Evolutionary conservation across 2,888 invertebrate species (phyloP), one percentile per base, ranked within the genome.

Genomic region (Agriopis leucophaearia): DNA sequence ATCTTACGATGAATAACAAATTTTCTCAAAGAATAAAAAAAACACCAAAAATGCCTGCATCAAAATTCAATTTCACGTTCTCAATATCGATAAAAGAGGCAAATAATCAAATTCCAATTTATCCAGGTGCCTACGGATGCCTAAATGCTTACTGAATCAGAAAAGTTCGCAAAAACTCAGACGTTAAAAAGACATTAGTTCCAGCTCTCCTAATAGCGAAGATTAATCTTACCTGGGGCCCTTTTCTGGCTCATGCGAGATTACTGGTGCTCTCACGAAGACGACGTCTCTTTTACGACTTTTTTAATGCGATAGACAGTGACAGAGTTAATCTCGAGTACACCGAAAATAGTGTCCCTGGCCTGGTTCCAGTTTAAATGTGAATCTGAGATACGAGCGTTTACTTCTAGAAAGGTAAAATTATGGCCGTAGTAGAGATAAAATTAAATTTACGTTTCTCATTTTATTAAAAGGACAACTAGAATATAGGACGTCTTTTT

Each of bases 121-220:
- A 51, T 57, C 56, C 51, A 58, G 54, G 27, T 52, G 51, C 64
- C 51, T 50, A 50, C 50, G 16, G 59, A 50, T 9, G 38, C 50
- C 59, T 59, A 50, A 59, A 42, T 42, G 59, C 50, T 50, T 50
- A 59, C 59, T 58, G 51, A 64, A 64, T 45, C 58, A 64, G 51
- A 64, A 64, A 52, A 54, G 42, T 58, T 44, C 5, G 55, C 54
- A 65, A 65, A 56, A 66, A 57, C 51, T 61, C 40, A 48, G 63
- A 63, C 67, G 63, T 63, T 67, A 67, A 67, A 67, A 67, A 63
- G 36, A 63, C 63, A 67, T 67, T 67, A 67, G 63, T 67, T 63
- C 52, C 67, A 67, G 63, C 62, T 13, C 42, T 66, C 62, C 61
- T 67, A 67, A 58, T 59, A 58, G 63, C 57, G 16, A 57, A 67